Evolutionary conservation across 1,140 invertebrate species (phyloP), one percentile per base, ranked within the genome.

Genomic region (Hypothenemus hampei): DNA sequence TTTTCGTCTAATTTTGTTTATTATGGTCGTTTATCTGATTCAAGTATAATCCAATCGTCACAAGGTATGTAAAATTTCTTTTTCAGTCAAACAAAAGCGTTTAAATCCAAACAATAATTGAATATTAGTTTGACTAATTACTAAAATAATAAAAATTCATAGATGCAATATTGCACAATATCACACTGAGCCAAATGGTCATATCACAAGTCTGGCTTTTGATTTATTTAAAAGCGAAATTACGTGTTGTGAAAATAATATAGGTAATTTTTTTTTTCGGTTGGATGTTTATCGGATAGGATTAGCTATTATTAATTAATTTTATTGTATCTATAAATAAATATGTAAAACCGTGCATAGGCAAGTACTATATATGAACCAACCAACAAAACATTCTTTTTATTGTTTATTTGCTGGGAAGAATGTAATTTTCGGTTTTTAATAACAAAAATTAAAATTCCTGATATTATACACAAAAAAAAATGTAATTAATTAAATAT

Each of bases 251-350:
- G n/a, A n/a, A n/a, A n/a, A n/a, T n/a, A n/a, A n/a, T n/a, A n/a
- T n/a, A n/a, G n/a, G n/a, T n/a, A n/a, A n/a, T n/a, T n/a, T 46
- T 46, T n/a, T 46, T 46, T 31, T 26, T n/a, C 18, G 7, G 26
- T n/a, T 22, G 18, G 6, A 8, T 46, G 43, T 46, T 46, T 29
- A 31, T 46, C 13, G 6, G 26, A 29, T 15, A 46, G 24, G n/a
- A n/a, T n/a, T n/a, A n/a, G n/a, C 36, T 13, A 50, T 50, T 40
- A 50, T 37, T 50, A 50, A 50, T 50, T 50, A 50, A 19, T 37
- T 50, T 39, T 50, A 39, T 46, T 46, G 43, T 31, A 11, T 13
- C 43, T 46, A 46, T 50, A 39, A 50, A 50, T 50, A 50, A 50
- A 39, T 39, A 50, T 50, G 33, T n/a, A 50, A 50, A 50, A 50